Conservation (phyloP, 2,888 invertebrate species). For the Drosophila anomalata region DNA sequence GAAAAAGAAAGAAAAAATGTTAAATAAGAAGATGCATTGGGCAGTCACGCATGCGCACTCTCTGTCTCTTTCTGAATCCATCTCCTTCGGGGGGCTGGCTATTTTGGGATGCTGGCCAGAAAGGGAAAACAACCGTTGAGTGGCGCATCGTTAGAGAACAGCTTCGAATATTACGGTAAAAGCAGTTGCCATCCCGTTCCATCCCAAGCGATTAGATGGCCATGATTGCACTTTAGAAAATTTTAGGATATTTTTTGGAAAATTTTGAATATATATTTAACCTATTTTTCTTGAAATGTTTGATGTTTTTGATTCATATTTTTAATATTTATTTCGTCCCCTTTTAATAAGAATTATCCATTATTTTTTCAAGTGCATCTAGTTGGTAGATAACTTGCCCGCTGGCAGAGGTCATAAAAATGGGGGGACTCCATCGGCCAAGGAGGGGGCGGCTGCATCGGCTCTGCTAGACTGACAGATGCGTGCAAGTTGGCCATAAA, state of each 20-base stretch:
- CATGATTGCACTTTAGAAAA: conserved; percentile 55
- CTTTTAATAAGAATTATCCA: neutral
- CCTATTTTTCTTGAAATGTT: neutral
- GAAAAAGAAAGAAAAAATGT: neutral
- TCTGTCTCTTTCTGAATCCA: conserved; percentile 21
- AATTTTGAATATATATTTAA: too few species aligned
- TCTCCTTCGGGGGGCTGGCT: conserved; percentile 46
- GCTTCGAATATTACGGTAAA: conserved; percentile 46
- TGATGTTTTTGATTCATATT: neutral
- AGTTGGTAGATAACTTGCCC: conserved; percentile 70
- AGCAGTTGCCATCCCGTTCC: conserved; percentile 18
- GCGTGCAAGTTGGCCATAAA: conserved; percentile 78
- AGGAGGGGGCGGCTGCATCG: conserved; percentile 23
- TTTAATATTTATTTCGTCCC: neutral
- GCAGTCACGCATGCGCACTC: conserved; percentile 70
- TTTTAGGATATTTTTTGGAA: too few species aligned
- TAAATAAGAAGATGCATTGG: conserved; percentile 31
- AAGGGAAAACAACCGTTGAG: conserved; percentile 82
- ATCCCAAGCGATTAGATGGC: conserved; percentile 69
- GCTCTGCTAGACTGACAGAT: conserved; percentile 61
- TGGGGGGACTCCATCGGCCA: conserved; percentile 36
- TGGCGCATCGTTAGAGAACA: conserved; percentile 45
- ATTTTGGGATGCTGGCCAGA: conserved; percentile 78
- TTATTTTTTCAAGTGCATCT: conserved; percentile 23
- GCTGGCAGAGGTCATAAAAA: conserved; percentile 74